A percentile compares a stretch with the other conserved stretches of the same genome.
These are phyloP conservation scores for Neotoxoptera formosana DNA, from an alignment of 1,140 invertebrate genomes.

Conservation along the genomic window DNA sequence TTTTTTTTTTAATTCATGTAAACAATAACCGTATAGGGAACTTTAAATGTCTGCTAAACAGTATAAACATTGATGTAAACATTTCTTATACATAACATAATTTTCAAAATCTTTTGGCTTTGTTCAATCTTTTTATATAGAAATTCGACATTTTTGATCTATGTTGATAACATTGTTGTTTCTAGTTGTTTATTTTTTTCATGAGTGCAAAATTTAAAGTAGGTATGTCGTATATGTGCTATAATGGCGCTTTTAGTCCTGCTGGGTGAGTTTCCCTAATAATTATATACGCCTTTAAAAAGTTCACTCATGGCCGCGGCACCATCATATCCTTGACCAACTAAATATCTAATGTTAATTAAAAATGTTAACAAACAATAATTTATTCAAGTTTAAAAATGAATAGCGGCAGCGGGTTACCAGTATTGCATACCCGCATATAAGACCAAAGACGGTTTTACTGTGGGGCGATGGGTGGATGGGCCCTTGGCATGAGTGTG, in stretches of 20 bases:
- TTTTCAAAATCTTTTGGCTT: too few species aligned
- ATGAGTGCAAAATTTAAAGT: not conserved
- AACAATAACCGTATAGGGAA: too few species aligned
- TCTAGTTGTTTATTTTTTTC: not conserved
- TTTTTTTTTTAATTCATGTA: too few species aligned
- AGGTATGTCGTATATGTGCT: not conserved
- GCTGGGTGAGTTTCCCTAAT: not conserved
- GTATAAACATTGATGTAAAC: too few species aligned
- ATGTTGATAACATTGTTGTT: not conserved
- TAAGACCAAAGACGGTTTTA: not conserved
- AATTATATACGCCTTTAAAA: not conserved
- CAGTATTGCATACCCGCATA: not conserved
- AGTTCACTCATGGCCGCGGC: not conserved
- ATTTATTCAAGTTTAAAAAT: not conserved
- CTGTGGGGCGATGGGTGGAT: not conserved
- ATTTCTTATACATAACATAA: too few species aligned
- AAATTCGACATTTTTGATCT: not conserved
- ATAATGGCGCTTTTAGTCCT: not conserved
- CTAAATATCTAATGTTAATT: not conserved
- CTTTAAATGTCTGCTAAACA: too few species aligned
- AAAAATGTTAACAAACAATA: not conserved
- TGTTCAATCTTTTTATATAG: too few species aligned
- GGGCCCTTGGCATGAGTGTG: not conserved
- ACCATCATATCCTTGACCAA: not conserved
- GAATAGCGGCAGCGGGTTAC: not conserved